A percentile compares a stretch with the other conserved stretches of the same genome.
Evolutionary conservation across 2,113 vertebrate genomes (phyloP).

Genomic region (Ochotona curzoniae): DNA sequence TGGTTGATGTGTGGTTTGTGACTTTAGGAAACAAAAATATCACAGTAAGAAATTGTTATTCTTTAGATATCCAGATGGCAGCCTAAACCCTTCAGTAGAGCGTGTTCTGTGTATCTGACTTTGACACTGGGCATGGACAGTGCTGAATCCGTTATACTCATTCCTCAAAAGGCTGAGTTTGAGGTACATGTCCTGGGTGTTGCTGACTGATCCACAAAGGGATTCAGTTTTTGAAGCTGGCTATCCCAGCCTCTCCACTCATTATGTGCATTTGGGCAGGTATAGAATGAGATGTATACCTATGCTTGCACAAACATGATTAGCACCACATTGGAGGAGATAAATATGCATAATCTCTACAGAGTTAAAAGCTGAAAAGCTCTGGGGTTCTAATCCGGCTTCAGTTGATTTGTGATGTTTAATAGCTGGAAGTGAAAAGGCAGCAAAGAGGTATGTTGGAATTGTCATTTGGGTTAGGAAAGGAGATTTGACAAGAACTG

Average conservation of each 20-base stretch:
- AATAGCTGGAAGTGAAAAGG: slow-evolving; percentile 7
- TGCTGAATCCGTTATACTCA: background rate
- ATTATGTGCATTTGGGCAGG: background rate
- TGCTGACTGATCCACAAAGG: background rate
- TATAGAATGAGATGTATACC: background rate
- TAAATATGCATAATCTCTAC: background rate
- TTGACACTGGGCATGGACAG: background rate
- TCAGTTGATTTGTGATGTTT: slow-evolving; percentile 1
- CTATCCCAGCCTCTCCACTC: background rate
- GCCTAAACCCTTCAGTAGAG: background rate
- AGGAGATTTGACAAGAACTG: background rate
- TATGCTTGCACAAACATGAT: background rate
- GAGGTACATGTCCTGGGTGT: background rate
- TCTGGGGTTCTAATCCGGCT: background rate
- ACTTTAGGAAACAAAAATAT: slow-evolving; percentile 65
- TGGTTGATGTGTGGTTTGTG: slow-evolving; percentile 62
- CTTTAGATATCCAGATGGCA: slow-evolving; percentile 5
- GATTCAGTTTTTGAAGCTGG: background rate
- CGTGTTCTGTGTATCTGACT: background rate
- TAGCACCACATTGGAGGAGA: background rate
- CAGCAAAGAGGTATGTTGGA: slow-evolving; percentile 16
- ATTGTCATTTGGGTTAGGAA: background rate
- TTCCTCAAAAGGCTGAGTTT: background rate
- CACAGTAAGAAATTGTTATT: slow-evolving; percentile 53
- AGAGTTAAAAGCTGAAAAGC: slow-evolving; percentile 23